Base-by-base conservation (phyloP, 2,888 invertebrate species). In the Cyaniris semiargus region DNA sequence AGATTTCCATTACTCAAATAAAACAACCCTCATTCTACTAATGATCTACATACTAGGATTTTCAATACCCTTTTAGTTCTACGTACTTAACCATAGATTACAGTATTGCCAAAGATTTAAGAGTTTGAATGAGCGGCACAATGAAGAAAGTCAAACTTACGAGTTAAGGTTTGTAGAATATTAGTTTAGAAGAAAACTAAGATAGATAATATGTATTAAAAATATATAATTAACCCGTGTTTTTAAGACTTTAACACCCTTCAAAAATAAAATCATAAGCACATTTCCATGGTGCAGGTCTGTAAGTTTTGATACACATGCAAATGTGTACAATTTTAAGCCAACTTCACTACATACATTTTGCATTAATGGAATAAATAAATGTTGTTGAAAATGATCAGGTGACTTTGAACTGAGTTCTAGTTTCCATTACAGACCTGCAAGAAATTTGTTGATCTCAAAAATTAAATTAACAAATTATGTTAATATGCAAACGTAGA, bases 401-500 rank as follows among this genome's bases (percentile, higher is more conserved):
- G 60, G 60, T 23, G 66, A 66, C 27, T 66, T 27, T 27, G 15
- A 15, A 21, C 13, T 15, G 13, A 31, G 27, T 27, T 66, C 13
- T 31, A 66, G 15, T 15, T 66, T 31, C 66, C 18, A 66, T 23
- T 53, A 74, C 74, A 74, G 74, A 74, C 74, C 53, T 74, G 53
- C 74, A 74, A 7, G 48, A 74, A 53, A 53, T 48, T 53, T 15
- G 18, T 71, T 74, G 53, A 53, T 18, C 74, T 53, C 74, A 74
- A 74, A 74, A 18, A 27, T 74, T 23, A 18, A 72, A 77, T 87
- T 91, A 91, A 92, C 90, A 91, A 92, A 92, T 91, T 90, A 91
- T 88, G 88, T 91, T 87, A 85, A 88, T 89, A 90, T 89, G 91
- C 88, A 89, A 90, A 89, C 88, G 86, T 78, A 79, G 79, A 81